These are phyloP conservation scores for Synchiropus splendidus DNA, from an alignment of 2,113 vertebrate species.

Conservation along the genomic window DNA sequence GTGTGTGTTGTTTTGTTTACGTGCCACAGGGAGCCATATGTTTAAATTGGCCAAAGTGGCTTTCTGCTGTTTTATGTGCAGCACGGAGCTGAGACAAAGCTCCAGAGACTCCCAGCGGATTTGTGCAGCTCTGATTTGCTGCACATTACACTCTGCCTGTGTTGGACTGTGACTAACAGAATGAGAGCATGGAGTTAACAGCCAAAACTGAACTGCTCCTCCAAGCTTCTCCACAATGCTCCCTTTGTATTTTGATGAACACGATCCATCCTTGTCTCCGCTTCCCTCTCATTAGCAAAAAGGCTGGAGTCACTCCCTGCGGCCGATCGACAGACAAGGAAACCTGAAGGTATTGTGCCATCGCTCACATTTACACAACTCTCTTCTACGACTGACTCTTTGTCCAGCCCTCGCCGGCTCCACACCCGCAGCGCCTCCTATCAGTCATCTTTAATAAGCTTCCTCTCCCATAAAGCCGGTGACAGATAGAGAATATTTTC, in stretches of 20 bases:
- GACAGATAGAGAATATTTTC: slow-evolving; percentile 12
- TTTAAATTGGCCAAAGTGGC: no score
- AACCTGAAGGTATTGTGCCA: slow-evolving; percentile 29
- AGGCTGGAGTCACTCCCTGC: slow-evolving; percentile 28
- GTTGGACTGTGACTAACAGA: no score
- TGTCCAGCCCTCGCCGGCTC: background rate
- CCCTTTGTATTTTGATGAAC: background rate
- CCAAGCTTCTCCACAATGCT: no score
- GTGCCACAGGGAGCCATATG: no score
- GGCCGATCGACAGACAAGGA: slow-evolving; percentile 37
- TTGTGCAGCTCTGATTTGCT: no score
- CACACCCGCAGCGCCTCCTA: slow-evolving; percentile 8
- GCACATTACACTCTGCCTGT: no score
- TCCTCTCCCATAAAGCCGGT: slow-evolving; percentile 8
- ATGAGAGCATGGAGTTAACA: no score
- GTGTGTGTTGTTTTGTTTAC: no score
- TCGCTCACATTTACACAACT: slow-evolving; percentile 5
- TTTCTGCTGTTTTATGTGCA: no score
- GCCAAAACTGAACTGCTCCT: background rate
- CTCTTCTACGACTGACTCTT: background rate
- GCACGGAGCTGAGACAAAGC: no score
- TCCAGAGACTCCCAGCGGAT: no score
- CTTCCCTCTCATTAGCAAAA: slow-evolving; percentile 26
- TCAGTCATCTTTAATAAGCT: slow-evolving; percentile 30
- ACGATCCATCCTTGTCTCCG: slow-evolving; percentile 1